A percentile compares a stretch with the other conserved stretches of the same genome.
These are phyloP conservation scores for Corythucha ciliata DNA, from an alignment of 2,888 invertebrate genomes.

Conservation along the genomic window DNA sequence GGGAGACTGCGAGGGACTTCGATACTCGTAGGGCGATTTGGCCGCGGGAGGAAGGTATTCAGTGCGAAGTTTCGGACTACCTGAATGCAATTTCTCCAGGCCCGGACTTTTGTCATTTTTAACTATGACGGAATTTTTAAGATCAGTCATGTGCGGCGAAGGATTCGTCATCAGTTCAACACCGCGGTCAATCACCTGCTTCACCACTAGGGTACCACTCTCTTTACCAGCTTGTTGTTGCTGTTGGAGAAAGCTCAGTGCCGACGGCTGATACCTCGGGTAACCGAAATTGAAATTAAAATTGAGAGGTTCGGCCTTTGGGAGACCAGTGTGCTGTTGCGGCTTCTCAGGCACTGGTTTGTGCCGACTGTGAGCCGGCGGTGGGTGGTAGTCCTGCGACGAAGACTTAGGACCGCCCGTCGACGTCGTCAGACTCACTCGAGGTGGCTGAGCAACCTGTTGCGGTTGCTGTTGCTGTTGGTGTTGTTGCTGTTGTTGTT, in stretches of 20 bases:
- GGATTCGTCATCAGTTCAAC: slow-evolving; percentile 49
- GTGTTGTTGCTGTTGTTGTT: slow-evolving; percentile 41
- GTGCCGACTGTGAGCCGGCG: slow-evolving; percentile 42
- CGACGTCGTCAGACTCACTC: slow-evolving; percentile 5
- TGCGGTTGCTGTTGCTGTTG: slow-evolving; percentile 40
- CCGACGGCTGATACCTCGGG: slow-evolving; percentile 45
- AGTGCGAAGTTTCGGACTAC: slow-evolving; percentile 50
- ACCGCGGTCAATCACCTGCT: slow-evolving; percentile 31
- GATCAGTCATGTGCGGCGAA: slow-evolving; percentile 57
- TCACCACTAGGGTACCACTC: slow-evolving; percentile 37
- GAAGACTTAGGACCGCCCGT: too few relatives aligned
- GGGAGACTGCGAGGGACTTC: slow-evolving; percentile 44
- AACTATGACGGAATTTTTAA: slow-evolving; percentile 67
- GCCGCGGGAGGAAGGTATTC: slow-evolving; percentile 44
- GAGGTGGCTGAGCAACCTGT: slow-evolving; percentile 13
- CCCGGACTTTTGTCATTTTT: slow-evolving; percentile 62
- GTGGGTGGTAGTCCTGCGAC: slow-evolving; percentile 45
- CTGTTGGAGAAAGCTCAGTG: slow-evolving; percentile 36
- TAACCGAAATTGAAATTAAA: slow-evolving; percentile 57
- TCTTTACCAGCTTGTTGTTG: slow-evolving; percentile 55
- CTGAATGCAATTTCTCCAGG: slow-evolving; percentile 43
- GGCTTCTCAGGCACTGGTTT: slow-evolving; percentile 38
- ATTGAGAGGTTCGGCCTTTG: slow-evolving; percentile 61
- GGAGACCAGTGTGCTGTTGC: slow-evolving; percentile 38
- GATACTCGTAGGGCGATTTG: slow-evolving; percentile 41